These are phyloP conservation scores for Daubentonia madagascariensis DNA, from an alignment of 2,113 vertebrate genomes.

Conservation along the genomic window DNA sequence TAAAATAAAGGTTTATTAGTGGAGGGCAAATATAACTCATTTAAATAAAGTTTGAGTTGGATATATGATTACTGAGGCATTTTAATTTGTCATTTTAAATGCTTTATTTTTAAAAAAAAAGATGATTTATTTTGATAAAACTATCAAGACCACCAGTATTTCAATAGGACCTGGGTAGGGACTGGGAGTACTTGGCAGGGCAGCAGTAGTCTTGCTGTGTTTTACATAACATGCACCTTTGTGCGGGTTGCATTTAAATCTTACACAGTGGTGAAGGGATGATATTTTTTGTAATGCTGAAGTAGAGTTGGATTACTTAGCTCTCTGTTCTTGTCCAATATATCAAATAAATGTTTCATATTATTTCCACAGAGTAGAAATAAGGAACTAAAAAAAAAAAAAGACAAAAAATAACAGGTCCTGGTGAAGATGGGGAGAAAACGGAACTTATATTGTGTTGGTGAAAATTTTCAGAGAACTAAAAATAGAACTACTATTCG, in stretches of 20 bases:
- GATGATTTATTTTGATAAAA: constrained; percentile 62
- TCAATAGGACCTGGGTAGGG: constrained; percentile 67
- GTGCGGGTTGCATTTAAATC: background rate
- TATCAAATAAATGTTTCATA: constrained; percentile 60
- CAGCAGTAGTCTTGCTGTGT: background rate
- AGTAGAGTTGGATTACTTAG: constrained; percentile 63
- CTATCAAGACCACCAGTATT: constrained; percentile 51
- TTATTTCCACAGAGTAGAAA: constrained; percentile 50
- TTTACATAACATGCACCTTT: background rate
- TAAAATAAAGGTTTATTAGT: constrained; percentile 59
- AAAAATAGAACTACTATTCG: too few relatives aligned
- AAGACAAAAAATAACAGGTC: too few relatives aligned
- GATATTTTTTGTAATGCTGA: constrained; percentile 51
- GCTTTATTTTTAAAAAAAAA: constrained; percentile 38
- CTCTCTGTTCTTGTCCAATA: constrained; percentile 70
- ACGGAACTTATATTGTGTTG: too few relatives aligned
- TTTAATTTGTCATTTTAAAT: constrained; percentile 55
- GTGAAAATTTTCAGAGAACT: too few relatives aligned
- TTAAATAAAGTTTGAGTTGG: constrained; percentile 70
- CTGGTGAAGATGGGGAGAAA: too few relatives aligned
- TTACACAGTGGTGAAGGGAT: constrained; percentile 59
- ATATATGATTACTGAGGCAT: constrained; percentile 61
- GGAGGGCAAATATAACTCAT: background rate
- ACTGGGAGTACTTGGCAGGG: constrained; percentile 70
- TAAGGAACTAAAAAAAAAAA: too few relatives aligned